Base-by-base conservation (phyloP, 2,888 invertebrate genomes). In the Eubasilissa splendida region DNA sequence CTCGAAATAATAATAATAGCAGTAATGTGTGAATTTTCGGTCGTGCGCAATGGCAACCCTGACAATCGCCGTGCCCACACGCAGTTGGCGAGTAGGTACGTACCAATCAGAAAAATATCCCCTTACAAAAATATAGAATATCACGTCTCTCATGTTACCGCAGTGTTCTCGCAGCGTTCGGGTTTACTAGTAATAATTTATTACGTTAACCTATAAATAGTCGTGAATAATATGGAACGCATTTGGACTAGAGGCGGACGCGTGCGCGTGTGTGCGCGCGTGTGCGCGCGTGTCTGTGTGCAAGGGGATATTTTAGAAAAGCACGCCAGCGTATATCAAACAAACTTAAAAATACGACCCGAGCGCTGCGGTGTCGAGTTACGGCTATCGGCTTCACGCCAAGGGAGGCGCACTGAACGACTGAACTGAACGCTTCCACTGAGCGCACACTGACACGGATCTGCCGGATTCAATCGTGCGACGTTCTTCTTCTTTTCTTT, bases 301-400 rank as follows among this genome's bases (percentile, higher is more conserved):
- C 80, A 77, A 74, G 65, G 56, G 77, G 80, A 77, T 80, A 80
- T 80, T 80, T 80, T 80, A 74, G 80, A 80, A 80, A 80, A 80
- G 77, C 80, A 42, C 58, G 74, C 74, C 80, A 66, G 77, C 53
- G 70, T 58, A 77, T 80, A 80, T 77, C 80, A 58, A 68, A 80
- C 80, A 70, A 77, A 77, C 80, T 80, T 80, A 80, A 80, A 80
- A 80, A 80, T 80, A 80, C 80, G 80, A 74, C 60, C 73, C 71
- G 12, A 54, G 76, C 76, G 71, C 54, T 53, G 63, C 68, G 70
- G 80, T 80, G 56, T 80, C 80, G 74, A n/a, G 59, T 80, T 79
- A 74, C 79, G 22, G 60, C 33, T 68, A 68, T 68, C 68, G 71
- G 77, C 56, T 22, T 22, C 31, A 50, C 33, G 70, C 60, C 76